Evolutionary conservation across 2,113 vertebrate genomes (phyloP).

Genomic region (Alces alces): DNA sequence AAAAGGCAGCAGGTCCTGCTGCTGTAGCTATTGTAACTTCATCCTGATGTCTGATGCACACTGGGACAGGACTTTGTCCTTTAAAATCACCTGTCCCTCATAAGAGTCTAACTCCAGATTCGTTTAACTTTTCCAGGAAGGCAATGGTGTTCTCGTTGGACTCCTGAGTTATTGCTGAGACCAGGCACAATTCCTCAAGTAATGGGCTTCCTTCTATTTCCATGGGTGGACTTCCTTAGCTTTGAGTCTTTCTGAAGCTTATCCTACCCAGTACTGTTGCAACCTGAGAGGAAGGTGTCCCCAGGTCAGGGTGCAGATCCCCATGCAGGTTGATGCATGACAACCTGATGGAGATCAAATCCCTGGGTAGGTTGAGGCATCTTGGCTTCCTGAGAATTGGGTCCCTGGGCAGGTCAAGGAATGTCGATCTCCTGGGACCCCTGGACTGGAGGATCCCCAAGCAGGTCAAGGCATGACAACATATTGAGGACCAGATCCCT

Average conservation of each 20-base stretch:
- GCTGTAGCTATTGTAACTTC: background rate
- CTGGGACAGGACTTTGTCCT: background rate
- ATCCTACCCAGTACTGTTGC: background rate
- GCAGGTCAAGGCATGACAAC: background rate
- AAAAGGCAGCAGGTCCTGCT: background rate
- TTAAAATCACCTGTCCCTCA: background rate
- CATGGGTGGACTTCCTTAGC: background rate
- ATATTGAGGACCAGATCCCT: background rate
- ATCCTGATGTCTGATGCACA: background rate
- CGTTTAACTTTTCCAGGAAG: background rate
- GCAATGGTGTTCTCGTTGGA: rapidly evolving
- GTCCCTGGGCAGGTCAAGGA: background rate
- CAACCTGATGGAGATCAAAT: background rate
- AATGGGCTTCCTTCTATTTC: background rate
- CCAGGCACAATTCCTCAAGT: background rate
- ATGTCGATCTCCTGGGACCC: background rate
- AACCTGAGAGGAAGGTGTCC: background rate
- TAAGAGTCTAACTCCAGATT: background rate
- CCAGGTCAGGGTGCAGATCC: background rate
- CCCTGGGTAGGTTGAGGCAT: background rate
- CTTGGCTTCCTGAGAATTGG: background rate
- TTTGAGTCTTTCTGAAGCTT: background rate
- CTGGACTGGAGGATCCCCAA: background rate
- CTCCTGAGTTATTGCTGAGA: background rate
- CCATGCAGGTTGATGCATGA: background rate